Evolutionary conservation across 2,797 vertebrate genomes (phyloP).

Genomic region (Buceros bicornis): DNA sequence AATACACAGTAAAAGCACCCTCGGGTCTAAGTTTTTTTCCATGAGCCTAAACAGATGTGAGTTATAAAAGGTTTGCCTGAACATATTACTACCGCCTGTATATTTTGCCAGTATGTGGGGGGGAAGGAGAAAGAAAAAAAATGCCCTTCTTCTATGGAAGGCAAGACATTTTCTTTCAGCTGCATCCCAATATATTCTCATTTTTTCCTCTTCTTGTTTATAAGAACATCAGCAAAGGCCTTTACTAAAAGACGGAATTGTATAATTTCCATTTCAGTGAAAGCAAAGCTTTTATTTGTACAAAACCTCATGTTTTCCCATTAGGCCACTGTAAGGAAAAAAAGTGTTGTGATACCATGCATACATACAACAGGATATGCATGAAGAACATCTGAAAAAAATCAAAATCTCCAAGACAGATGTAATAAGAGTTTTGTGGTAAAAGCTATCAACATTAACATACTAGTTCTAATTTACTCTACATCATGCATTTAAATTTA

Average conservation of each 20-base stretch:
- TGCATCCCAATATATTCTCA: background rate
- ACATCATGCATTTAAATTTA: slow-evolving; percentile 77
- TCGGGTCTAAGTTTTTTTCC: background rate
- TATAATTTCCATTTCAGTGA: slow-evolving; percentile 37
- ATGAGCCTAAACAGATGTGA: background rate
- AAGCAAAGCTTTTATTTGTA: slow-evolving; percentile 43
- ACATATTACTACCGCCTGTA: background rate
- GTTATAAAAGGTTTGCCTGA: background rate
- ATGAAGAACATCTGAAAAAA: slow-evolving; percentile 69
- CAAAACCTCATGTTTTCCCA: slow-evolving; percentile 54
- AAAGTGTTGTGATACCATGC: background rate
- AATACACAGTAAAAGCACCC: background rate
- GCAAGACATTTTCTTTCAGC: background rate
- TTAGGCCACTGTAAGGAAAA: slow-evolving; percentile 26
- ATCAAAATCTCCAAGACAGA: slow-evolving; percentile 59
- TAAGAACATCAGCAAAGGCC: background rate
- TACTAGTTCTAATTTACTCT: slow-evolving; percentile 77
- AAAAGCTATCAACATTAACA: slow-evolving; percentile 76
- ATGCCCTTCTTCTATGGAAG: background rate
- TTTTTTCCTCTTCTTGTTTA: background rate
- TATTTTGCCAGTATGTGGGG: fast-evolving
- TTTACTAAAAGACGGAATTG: slow-evolving; percentile 12
- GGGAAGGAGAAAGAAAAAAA: background rate
- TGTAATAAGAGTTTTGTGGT: slow-evolving; percentile 52
- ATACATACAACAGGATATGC: slow-evolving; percentile 20